Evolutionary conservation across 1,140 invertebrate genomes (phyloP), one percentile per base, ranked within the genome.

Genomic region (Potamilus streckersoni): DNA sequence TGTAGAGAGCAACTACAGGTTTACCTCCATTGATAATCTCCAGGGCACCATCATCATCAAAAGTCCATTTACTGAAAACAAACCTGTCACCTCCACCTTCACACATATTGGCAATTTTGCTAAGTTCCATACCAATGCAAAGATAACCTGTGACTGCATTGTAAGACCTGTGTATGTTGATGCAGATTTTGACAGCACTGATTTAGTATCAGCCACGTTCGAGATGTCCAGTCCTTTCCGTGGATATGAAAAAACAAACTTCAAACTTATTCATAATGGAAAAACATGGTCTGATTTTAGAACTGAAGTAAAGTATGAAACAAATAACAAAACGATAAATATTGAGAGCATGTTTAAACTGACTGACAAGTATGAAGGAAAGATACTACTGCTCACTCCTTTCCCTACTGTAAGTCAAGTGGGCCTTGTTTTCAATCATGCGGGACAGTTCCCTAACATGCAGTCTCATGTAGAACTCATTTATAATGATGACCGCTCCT

Each of bases 161-260:
- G 27, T 64, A 23, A 72, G 64, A 69, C 64, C 63, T 68, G 70
- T 72, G 13, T 76, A 66, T 66, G 74, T 76, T 55, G 75, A 80
- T 63, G 57, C 66, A 27, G 58, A 61, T 31, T 79, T 79, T 71
- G 58, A 55, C 13, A 66, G 57, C 3, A 74, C 60, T n/a, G 56
- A 74, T 65, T 63, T 49, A 11, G 27, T 77, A 55, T 20, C 27
- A 62, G 72, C 75, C 3, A 79, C 65, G 17, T 76, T 81, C 38
- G 57, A 69, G 13, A 76, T 83, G 71, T 31, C 71, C n/a, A 81
- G 76, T 23, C 79, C 79, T 59, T 75, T 79, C 27, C 71, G 74
- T 74, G 82, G 82, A 57, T 81, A 78, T 69, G 79, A 83, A 74
- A 72, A 59, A 56, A 79, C 80, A 19, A 76, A 74, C 11, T 73